phyloP scores from a whole-genome alignment of 2,888 invertebrate genomes.

The Germaria angustata region DNA sequence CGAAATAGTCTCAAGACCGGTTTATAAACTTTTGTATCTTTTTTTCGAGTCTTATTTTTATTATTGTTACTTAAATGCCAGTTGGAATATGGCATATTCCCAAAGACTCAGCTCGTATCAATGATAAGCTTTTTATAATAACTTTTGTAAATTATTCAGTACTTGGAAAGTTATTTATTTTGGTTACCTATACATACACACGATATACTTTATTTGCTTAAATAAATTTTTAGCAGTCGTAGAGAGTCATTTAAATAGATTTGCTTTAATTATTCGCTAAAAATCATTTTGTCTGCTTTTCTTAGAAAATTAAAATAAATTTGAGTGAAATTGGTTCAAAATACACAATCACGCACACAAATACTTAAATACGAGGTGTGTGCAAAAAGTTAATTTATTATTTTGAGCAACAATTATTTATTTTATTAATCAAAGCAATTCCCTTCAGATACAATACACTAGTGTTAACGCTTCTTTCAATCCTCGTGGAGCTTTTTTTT shows the following conservation, averaged over 20 bases:
- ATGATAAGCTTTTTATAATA: constrained; percentile 38
- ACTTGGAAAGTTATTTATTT: constrained; percentile 41
- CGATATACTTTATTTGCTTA: background rate
- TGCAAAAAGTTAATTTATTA: no score
- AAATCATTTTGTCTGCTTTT: background rate
- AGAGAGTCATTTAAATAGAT: constrained; percentile 2
- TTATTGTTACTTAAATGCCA: constrained; percentile 52
- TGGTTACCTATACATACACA: constrained; percentile 8
- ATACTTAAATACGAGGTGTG: no score
- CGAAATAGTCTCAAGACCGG: constrained; percentile 73
- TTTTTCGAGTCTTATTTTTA: constrained; percentile 59
- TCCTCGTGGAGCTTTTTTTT: no score
- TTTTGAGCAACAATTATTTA: no score
- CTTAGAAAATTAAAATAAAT: background rate
- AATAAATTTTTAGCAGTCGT: constrained; percentile 3
- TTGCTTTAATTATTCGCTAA: background rate
- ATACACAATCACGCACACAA: no score
- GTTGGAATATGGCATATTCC: constrained; percentile 48
- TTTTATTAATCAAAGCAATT: no score
- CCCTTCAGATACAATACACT: no score
- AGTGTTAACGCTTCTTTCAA: no score
- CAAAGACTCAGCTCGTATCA: constrained; percentile 33
- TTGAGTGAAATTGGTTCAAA: background rate
- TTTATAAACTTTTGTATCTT: constrained; percentile 33
- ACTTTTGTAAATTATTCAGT: constrained; percentile 49